A percentile compares a stretch with the other conserved stretches of the same genome.
Evolutionary conservation across 2,888 invertebrate genomes (phyloP).

Genomic region (Sinopyrophorus schimmeli): DNA sequence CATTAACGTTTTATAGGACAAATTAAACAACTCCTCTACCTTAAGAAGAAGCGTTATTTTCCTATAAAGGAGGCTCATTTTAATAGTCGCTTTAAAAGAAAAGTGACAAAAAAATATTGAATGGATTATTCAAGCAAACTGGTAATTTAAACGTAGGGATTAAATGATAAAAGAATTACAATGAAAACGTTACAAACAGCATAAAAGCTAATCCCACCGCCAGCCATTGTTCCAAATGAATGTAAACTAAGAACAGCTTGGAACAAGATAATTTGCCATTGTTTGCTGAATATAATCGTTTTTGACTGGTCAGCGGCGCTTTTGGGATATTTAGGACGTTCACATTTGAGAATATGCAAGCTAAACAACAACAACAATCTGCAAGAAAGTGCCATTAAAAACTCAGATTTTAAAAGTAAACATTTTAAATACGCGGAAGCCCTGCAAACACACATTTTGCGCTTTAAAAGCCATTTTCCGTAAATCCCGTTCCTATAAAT

Average conservation of each 20-base stretch:
- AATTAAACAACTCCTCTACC: too few relatives aligned
- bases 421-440: background rate
- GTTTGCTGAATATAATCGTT: conserved; percentile 17
- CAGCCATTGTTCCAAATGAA: conserved; percentile 17
- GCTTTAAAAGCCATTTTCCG: conserved; percentile 28
- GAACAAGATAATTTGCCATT: conserved; percentile 18
- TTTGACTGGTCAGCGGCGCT: conserved; percentile 19
- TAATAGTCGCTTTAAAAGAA: background rate
- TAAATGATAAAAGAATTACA: conserved; percentile 9
- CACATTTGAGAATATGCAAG: conserved; percentile 2
- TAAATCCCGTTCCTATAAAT: conserved; percentile 29
- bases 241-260: conserved; percentile 11
- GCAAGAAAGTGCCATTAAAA: background rate
- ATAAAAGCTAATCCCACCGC: conserved; percentile 12
- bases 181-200: conserved; percentile 9
- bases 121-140: conserved; percentile 1
- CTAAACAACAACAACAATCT: background rate
- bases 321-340: conserved; percentile 10
- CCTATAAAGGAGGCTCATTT: background rate
- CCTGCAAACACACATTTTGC: conserved; percentile 8
- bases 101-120: background rate
- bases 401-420: background rate
- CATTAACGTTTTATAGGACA: too few relatives aligned
- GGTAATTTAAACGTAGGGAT: conserved; percentile 5
- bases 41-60: too few relatives aligned